phyloP scores from a whole-genome alignment of 1,140 invertebrate genomes.

The Apolygus lucorum region DNA sequence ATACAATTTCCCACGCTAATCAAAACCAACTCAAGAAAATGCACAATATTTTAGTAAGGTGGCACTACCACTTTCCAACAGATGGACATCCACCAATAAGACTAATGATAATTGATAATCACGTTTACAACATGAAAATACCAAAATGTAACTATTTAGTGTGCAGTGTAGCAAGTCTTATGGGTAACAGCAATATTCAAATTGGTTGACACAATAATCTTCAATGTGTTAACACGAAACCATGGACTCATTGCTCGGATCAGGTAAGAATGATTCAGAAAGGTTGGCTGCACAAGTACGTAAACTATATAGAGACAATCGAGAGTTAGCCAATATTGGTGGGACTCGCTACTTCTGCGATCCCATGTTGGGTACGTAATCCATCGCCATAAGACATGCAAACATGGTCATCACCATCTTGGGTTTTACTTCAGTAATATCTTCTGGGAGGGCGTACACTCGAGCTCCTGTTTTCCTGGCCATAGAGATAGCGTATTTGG shows the following conservation, averaged over 20 bases:
- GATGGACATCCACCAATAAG: not conserved
- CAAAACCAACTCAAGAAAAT: not conserved
- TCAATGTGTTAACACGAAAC: not conserved
- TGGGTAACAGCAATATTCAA: not conserved
- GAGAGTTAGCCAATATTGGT: not conserved
- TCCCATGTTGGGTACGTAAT: conserved; percentile 85
- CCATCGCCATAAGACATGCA: conserved; percentile 95
- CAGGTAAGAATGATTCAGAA: not conserved
- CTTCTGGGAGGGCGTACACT: conserved; percentile 97
- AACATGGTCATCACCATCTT: conserved; percentile 99
- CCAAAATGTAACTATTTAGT: not conserved
- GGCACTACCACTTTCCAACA: not conserved
- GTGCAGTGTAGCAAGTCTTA: not conserved
- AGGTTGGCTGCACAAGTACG: not conserved
- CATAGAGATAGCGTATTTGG: conserved; percentile 97
- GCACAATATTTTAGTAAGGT: not conserved
- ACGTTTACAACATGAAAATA: not conserved
- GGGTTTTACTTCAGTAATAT: conserved; percentile 94
- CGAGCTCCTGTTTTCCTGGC: conserved; percentile 93
- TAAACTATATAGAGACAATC: not conserved
- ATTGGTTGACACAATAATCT: not conserved
- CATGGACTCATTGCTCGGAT: not conserved
- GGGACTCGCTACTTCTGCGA: conserved; percentile 12
- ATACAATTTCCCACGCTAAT: not conserved
- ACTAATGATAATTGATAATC: not conserved